phyloP scores from a whole-genome alignment of 2,888 invertebrate species.

The Spialia ferax region DNA sequence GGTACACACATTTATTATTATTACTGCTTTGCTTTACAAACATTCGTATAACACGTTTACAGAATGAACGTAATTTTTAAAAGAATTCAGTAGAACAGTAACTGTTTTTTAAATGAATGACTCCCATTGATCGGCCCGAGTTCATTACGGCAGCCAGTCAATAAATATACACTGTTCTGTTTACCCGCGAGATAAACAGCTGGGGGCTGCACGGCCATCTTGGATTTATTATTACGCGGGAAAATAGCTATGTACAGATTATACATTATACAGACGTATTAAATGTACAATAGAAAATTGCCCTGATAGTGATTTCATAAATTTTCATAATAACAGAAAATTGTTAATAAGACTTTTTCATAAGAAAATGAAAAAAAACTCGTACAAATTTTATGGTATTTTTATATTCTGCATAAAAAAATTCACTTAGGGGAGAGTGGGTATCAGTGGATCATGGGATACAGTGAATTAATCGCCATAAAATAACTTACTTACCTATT shows the following conservation, averaged over 20 bases:
- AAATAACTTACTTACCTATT: too few relatives aligned
- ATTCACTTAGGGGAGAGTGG: too few relatives aligned
- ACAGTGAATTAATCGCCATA: too few relatives aligned
- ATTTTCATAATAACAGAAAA: too few relatives aligned
- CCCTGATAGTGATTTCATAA: too few relatives aligned
- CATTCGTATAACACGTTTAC: not conserved
- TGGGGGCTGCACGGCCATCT: slow-evolving; percentile 28
- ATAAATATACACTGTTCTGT: slow-evolving; percentile 30
- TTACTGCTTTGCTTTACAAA: too few relatives aligned
- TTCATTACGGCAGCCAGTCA: slow-evolving; percentile 27
- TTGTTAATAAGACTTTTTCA: too few relatives aligned
- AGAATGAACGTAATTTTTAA: not conserved
- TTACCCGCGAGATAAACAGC: slow-evolving; percentile 31
- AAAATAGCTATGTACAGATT: slow-evolving; percentile 22
- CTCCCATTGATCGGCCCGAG: slow-evolving; percentile 17
- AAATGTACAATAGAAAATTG: not conserved
- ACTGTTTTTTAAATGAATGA: slow-evolving; percentile 21
- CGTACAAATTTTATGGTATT: too few relatives aligned
- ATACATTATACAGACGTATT: not conserved
- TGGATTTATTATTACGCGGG: slow-evolving; percentile 21
- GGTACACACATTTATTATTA: too few relatives aligned
- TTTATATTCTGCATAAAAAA: too few relatives aligned
- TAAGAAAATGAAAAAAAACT: too few relatives aligned
- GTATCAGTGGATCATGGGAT: too few relatives aligned
- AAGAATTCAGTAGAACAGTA: slow-evolving; percentile 6